Base-by-base conservation (phyloP, 2,888 invertebrate genomes). In the Gymnocheta viridis region DNA sequence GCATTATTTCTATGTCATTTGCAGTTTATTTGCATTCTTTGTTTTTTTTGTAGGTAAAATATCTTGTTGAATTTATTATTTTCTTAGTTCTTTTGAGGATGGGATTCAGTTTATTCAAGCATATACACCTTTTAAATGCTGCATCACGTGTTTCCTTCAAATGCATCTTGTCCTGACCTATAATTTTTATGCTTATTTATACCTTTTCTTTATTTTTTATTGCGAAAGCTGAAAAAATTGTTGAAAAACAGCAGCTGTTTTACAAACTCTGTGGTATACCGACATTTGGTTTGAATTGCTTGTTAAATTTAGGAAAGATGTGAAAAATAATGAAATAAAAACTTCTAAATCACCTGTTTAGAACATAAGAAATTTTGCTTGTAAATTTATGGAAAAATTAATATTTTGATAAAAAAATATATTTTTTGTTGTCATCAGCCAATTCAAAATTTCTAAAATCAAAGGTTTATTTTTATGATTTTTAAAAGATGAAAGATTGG, bases 81-180 rank as follows among this genome's bases (percentile, higher is more conserved):
- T 56, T 27, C 27, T 54, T 10, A 19, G n/a, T 54, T 60, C 27
- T 19, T 64, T 54, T 29, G 17, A 10, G 10, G 32, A 7, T 29
- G 22, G 24, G 6, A 6, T 10, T 49, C 14, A 10, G 5, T 32
- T 38, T 27, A 1, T 54, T n/a, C 4, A 58, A 27, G 49, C 58
- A 29, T 4, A 67, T 27, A 35, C 58, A 58, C 58, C 35, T 76
- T 76, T 69, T 38, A 54, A 38, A 67, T 67, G 29, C 51, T 27
- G 35, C 49, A 47, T 66, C 70, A 60, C 44, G 72, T 70, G 72
- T 64, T 82, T 67, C 24, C 17, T 35, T 73, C 19, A 58, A 70
- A 66, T 38, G 58, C 66, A 76, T 66, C 41, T 69, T 82, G 29
- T 41, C 38, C 69, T 76, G 49, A 27, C 64, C 49, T 70, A 56